Base-by-base conservation (phyloP, 1,140 invertebrate genomes). In the Heliconius hewitsoni region DNA sequence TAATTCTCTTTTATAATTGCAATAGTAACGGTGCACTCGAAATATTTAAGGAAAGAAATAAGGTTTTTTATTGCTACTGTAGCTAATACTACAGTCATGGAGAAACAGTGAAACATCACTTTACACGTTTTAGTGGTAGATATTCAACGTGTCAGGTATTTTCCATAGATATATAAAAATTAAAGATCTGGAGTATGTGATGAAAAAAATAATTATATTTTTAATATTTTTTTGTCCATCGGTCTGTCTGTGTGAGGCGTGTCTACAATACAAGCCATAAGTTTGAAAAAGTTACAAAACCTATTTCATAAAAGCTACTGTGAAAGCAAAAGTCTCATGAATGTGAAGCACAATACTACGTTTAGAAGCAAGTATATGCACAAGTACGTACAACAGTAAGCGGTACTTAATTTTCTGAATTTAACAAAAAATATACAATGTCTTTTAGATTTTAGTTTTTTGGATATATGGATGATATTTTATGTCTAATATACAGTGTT, bases 331-430 rank as follows among this genome's bases (percentile, higher is more conserved):
- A 76, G 30, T 66, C 55, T 66, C 57, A 39, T 70, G 57, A 42
- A 75, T 75, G 52, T 76, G 23, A 46, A 34, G n/a, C 37, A 76
- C 42, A 66, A 76, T 76, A 19, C 74, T 60, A 39, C 37, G 60
- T 70, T 76, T 27, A 27, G 55, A 76, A 13, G 37, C 57, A 76
- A 76, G 37, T 76, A 76, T 19, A 55, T 27, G 74, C 13, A 75
- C 30, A 37, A 8, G 57, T 30, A 74, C 46, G 50, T 55, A 55
- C 16, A 55, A 55, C 52, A 55, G 52, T 55, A 19, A 19, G 57
- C 30, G 74, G 8, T 60, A 37, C 55, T 75, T 74, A 74, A 74
- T 74, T 74, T 50, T 50, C 52, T 30, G 23, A 30, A 74, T 71
- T 60, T 60, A n/a, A 23, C 23, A n/a, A 27, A 60, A 60, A 60